These are phyloP conservation scores for Cheilosia pagana DNA, from an alignment of 2,888 invertebrate genomes.

Conservation along the genomic window DNA sequence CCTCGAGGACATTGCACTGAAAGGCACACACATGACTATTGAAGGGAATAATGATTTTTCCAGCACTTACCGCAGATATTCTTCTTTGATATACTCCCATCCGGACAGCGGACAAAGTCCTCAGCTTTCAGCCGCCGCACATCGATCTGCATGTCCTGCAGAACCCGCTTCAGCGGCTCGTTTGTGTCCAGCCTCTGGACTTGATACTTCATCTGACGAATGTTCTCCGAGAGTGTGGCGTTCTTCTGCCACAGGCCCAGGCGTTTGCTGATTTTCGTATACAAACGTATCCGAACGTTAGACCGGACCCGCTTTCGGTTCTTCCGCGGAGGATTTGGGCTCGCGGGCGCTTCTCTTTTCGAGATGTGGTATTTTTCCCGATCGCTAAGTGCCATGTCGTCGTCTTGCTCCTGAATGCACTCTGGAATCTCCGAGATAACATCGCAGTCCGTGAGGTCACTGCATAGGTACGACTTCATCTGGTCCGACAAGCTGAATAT, in stretches of 20 bases:
- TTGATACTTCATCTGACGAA: conserved; percentile 75
- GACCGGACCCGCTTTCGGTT: conserved; percentile 56
- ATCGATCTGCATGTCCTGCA: conserved; percentile 76
- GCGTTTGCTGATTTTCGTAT: conserved; percentile 76
- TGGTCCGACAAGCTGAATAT: conserved; percentile 61
- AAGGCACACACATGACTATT: conserved; percentile 43
- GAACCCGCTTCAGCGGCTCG: conserved; percentile 69
- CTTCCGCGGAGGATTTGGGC: conserved; percentile 15
- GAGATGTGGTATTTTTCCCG: conserved; percentile 64
- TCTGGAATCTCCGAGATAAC: conserved; percentile 76
- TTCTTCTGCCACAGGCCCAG: conserved; percentile 79
- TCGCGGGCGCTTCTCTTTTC: conserved; percentile 34
- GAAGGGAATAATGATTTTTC: not conserved
- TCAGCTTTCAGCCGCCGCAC: conserved; percentile 76
- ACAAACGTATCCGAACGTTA: conserved; percentile 76
- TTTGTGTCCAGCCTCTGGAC: conserved; percentile 74
- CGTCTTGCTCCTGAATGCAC: conserved; percentile 62
- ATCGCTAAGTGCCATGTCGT: conserved; percentile 46
- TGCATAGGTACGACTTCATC: conserved; percentile 76
- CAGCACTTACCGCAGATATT: conserved; percentile 85
- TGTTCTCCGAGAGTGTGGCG: conserved; percentile 78
- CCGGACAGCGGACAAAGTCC: conserved; percentile 83
- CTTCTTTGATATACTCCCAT: conserved; percentile 85
- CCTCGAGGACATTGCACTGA: conserved; percentile 87
- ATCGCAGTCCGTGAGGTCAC: conserved; percentile 75